These are phyloP conservation scores for Drosophila antonietae DNA, from an alignment of 2,888 invertebrate species.

Conservation along the genomic window DNA sequence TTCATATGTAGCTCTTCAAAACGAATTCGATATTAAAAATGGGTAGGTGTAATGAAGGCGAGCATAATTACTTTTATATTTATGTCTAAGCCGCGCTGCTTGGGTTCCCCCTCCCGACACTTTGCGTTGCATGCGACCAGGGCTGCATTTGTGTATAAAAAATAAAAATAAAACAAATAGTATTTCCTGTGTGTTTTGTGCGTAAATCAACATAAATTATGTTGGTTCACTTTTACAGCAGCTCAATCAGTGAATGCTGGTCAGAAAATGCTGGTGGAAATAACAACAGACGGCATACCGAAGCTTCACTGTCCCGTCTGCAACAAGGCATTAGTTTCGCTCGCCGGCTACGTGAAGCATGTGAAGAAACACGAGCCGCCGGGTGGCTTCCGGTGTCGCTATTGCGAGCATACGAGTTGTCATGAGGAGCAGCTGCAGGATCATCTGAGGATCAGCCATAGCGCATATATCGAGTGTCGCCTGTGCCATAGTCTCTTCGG, in stretches of 20 bases:
- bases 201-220: background rate
- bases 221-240: conserved; percentile 31
- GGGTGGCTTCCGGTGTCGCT: conserved; percentile 83
- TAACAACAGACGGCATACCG: conserved; percentile 82
- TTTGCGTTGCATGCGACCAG: conserved; percentile 32
- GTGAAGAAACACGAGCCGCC: conserved; percentile 83
- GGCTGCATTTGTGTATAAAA: conserved; percentile 15
- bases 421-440: conserved; percentile 78
- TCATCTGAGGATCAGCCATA: conserved; percentile 79
- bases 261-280: conserved; percentile 80
- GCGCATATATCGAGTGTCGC: conserved; percentile 79
- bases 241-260: conserved; percentile 38
- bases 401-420: conserved; percentile 81
- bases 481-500: conserved; percentile 77
- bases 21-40: conserved; percentile 20
- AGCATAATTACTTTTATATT: conserved; percentile 16
- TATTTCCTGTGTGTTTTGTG: background rate
- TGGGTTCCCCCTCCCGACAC: conserved; percentile 1
- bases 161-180: background rate
- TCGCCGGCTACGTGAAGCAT: conserved; percentile 83
- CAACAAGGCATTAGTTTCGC: conserved; percentile 78
- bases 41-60: conserved; percentile 38
- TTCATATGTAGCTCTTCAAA: conserved; percentile 35
- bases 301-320: conserved; percentile 83
- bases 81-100: conserved; percentile 36